Evolutionary conservation across 2,888 invertebrate genomes (phyloP).

Genomic region (Diogma glabrata): DNA sequence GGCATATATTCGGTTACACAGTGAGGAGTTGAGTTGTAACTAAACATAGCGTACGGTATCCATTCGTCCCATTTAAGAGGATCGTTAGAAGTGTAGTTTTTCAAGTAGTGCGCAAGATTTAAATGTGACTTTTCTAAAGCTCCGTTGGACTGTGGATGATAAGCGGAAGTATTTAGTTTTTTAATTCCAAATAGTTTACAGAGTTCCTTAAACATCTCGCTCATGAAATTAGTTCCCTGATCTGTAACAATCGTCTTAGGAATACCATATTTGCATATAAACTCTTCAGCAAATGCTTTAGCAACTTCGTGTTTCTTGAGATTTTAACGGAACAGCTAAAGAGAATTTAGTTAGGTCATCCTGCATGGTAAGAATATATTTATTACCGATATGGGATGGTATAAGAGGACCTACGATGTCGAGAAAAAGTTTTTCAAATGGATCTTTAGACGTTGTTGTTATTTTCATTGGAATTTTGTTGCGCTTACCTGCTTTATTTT

Average conservation of each 20-base stretch:
- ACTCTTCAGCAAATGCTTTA: neutral
- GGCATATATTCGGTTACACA: neutral
- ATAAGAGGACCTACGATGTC: neutral
- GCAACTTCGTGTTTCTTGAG: constrained; percentile 26
- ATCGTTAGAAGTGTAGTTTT: neutral
- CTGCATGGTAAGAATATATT: constrained; percentile 24
- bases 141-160: neutral
- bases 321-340: constrained; percentile 23
- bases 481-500: too few species aligned
- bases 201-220: neutral
- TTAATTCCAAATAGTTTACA: too few species aligned
- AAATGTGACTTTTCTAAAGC: neutral
- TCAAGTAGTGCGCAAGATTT: neutral
- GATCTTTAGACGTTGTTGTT: neutral
- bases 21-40: neutral
- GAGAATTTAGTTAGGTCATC: constrained; percentile 28
- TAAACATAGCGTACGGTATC: neutral
- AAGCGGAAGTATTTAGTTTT: neutral
- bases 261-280: neutral
- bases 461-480: neutral
- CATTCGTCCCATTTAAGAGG: neutral
- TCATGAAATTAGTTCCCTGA: neutral
- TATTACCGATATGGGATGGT: neutral
- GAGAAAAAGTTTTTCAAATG: neutral
- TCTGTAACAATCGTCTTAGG: neutral